phyloP scores from a whole-genome alignment of 2,113 vertebrate genomes.

The Tricholaema leucomelas region DNA sequence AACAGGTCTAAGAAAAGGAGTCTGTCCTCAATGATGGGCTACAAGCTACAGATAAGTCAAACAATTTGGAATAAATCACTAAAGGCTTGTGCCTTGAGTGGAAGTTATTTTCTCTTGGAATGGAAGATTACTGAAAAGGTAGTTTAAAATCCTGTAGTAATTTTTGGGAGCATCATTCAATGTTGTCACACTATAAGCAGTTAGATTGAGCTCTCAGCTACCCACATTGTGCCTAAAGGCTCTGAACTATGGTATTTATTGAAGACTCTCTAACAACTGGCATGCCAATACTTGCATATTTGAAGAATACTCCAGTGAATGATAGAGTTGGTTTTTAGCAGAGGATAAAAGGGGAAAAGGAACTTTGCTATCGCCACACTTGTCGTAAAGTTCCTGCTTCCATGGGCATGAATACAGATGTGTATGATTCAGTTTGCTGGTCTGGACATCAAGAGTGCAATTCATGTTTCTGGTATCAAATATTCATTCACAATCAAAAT shows the following conservation, averaged over 20 bases:
- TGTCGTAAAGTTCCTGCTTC: neutral
- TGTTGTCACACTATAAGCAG: neutral
- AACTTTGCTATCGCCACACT: neutral
- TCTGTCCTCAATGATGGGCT: neutral
- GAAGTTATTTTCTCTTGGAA: neutral
- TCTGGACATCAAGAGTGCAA: neutral
- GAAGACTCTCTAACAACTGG: neutral
- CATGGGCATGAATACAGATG: neutral
- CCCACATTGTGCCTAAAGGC: neutral
- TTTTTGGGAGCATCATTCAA: neutral
- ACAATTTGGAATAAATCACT: neutral
- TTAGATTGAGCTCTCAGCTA: neutral
- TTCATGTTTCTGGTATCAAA: neutral
- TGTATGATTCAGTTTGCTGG: neutral
- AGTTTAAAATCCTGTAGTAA: neutral
- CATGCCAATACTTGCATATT: neutral
- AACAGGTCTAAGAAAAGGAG: neutral
- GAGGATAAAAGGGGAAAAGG: neutral
- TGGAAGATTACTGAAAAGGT: neutral
- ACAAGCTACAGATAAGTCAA: neutral
- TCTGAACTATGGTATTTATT: neutral
- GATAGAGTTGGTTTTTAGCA: neutral
- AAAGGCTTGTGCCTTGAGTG: neutral
- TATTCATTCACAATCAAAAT: neutral
- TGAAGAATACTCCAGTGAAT: neutral